These are phyloP conservation scores for Terrapene triunguis DNA, from an alignment of 2,113 vertebrate species.

Conservation along the genomic window DNA sequence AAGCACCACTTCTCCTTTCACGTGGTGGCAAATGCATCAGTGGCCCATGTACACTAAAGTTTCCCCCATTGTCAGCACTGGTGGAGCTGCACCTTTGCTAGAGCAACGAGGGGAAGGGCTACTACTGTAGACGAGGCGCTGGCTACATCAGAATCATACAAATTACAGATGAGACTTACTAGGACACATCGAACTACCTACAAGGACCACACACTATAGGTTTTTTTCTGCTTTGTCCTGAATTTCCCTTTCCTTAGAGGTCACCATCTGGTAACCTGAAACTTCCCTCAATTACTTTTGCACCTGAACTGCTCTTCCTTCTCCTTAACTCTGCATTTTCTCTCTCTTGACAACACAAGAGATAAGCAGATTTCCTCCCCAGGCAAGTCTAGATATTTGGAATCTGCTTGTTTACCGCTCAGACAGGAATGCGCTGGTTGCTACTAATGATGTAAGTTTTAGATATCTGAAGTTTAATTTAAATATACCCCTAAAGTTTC, in stretches of 20 bases:
- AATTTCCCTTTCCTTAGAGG: neutral
- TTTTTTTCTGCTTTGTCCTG: neutral
- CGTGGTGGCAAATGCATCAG: too few relatives aligned
- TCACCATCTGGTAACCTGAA: neutral
- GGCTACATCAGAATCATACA: neutral
- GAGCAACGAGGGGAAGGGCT: too few relatives aligned
- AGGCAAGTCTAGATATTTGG: neutral
- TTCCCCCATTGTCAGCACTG: too few relatives aligned
- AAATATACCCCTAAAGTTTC: neutral
- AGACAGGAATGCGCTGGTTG: neutral
- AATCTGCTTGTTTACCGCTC: neutral
- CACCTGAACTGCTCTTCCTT: neutral
- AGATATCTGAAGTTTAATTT: neutral
- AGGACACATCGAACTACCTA: neutral
- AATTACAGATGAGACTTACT: fast-evolving
- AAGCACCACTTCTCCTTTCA: too few relatives aligned
- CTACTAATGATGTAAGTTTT: neutral
- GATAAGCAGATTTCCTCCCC: neutral
- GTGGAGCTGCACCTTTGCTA: too few relatives aligned
- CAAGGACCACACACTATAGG: neutral
- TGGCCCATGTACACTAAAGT: too few relatives aligned
- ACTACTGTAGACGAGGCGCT: too few relatives aligned
- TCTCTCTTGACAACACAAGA: neutral
- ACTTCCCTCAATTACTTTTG: neutral
- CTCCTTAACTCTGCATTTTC: neutral